phyloP scores from a whole-genome alignment of 1,140 invertebrate species.

The Drosophila sucinea region DNA sequence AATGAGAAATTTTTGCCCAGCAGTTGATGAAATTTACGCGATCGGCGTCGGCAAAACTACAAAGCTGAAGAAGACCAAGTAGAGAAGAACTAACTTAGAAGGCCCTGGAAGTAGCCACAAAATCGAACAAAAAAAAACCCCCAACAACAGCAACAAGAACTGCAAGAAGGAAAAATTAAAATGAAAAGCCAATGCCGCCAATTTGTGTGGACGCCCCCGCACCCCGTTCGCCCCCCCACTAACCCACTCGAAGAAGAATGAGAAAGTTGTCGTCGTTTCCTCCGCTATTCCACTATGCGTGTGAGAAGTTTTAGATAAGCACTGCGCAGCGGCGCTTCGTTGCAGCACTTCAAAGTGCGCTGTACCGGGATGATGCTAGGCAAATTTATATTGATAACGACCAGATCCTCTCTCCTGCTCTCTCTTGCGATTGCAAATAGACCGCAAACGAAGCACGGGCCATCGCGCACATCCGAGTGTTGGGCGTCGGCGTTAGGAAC shows the following conservation, averaged over 20 bases:
- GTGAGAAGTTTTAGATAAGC: constrained; percentile 79
- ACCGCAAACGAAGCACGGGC: constrained; percentile 14
- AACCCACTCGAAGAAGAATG: background rate
- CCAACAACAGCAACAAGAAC: too few species aligned
- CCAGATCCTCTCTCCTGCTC: background rate
- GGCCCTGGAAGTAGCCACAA: constrained; percentile 11
- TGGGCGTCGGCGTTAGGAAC: constrained; percentile 30
- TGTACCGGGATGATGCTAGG: constrained; percentile 40
- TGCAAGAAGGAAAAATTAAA: constrained; percentile 11
- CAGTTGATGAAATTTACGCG: constrained; percentile 81
- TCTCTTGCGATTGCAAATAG: constrained; percentile 23
- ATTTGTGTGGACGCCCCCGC: constrained; percentile 61
- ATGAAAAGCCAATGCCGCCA: constrained; percentile 43
- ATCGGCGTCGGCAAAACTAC: constrained; percentile 72
- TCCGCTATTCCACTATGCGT: constrained; percentile 51
- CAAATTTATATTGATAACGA: constrained; percentile 71
- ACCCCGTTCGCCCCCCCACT: constrained; percentile 1
- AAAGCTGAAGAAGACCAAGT: constrained; percentile 35
- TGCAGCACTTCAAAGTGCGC: constrained; percentile 64
- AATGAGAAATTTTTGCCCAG: constrained; percentile 71
- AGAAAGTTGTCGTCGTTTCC: constrained; percentile 27
- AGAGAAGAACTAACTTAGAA: background rate
- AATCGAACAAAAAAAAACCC: constrained; percentile 22
- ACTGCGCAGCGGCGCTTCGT: constrained; percentile 23
- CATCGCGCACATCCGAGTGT: constrained; percentile 2